Evolutionary conservation across 2,113 vertebrate species (phyloP).

Genomic region (Ciconia maguari): DNA sequence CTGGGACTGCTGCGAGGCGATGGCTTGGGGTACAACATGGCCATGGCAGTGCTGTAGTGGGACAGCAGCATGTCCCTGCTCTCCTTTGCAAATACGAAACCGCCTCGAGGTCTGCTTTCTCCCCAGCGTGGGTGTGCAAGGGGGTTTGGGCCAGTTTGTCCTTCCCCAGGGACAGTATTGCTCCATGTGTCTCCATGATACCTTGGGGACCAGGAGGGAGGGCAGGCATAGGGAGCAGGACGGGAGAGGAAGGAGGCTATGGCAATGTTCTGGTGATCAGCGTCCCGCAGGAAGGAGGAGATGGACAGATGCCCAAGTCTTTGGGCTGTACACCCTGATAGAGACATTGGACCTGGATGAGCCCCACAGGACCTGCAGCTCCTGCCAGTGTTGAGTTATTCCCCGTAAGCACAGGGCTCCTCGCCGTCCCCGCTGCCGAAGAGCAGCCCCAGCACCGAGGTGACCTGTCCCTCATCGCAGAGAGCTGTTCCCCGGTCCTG

Average conservation of each 20-base stretch:
- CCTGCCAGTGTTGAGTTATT: not conserved
- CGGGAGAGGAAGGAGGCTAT: not conserved
- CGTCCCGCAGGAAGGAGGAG: not conserved
- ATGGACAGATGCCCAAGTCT: not conserved
- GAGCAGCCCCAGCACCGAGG: not conserved
- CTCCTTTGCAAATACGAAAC: not conserved
- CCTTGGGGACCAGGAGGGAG: not conserved
- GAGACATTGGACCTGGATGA: not conserved
- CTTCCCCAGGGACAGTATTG: not conserved
- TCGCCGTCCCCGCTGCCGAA: fast-evolving
- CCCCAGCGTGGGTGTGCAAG: not conserved
- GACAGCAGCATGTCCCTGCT: not conserved
- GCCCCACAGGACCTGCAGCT: not conserved
- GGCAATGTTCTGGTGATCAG: not conserved
- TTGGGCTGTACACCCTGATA: not conserved
- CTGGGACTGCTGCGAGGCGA: not conserved
- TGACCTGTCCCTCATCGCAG: fast-evolving
- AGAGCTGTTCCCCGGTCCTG: not conserved
- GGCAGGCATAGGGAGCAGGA: not conserved
- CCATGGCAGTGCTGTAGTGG: not conserved
- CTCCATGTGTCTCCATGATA: fast-evolving
- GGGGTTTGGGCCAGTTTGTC: not conserved
- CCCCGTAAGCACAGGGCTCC: not conserved
- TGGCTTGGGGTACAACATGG: fast-evolving
- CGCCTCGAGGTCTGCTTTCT: not conserved